These are phyloP conservation scores for Lamprologus ornatipinnis DNA, from an alignment of 2,113 vertebrate genomes.

Conservation along the genomic window DNA sequence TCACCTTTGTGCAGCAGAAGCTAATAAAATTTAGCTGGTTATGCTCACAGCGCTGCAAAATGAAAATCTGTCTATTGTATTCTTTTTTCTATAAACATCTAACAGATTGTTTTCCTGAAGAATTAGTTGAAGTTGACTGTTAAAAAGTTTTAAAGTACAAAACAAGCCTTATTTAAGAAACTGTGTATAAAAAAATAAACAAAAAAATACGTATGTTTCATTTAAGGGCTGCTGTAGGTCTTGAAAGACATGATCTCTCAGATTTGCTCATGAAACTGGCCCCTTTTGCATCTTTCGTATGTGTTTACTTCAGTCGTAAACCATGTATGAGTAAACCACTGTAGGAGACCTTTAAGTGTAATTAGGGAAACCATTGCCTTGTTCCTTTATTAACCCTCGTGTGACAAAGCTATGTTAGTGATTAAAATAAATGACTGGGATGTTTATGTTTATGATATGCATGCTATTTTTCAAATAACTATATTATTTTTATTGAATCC, in stretches of 20 bases:
- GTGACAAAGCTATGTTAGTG: background rate
- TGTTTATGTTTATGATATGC: background rate
- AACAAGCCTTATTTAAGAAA: background rate
- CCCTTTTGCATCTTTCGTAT: background rate
- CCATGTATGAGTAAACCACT: background rate
- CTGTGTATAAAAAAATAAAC: background rate
- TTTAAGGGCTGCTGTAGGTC: background rate
- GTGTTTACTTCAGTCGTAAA: background rate
- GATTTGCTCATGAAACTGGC: background rate
- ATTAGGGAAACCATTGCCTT: background rate
- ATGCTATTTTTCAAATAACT: background rate
- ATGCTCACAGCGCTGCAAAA: background rate
- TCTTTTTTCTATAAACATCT: background rate
- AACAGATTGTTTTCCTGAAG: background rate
- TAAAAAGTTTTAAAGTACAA: background rate
- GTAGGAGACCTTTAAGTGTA: background rate
- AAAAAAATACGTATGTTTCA: rapidly evolving
- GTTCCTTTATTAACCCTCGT: background rate
- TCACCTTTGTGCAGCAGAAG: background rate
- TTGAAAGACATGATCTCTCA: background rate
- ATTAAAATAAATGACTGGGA: background rate
- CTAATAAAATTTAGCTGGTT: background rate
- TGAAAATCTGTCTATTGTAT: background rate
- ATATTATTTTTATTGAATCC: background rate
- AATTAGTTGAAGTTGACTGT: background rate